A percentile compares a stretch with the other conserved stretches of the same genome.
These are phyloP conservation scores for Aythya baeri DNA, from an alignment of 2,113 vertebrate genomes.

Conservation along the genomic window DNA sequence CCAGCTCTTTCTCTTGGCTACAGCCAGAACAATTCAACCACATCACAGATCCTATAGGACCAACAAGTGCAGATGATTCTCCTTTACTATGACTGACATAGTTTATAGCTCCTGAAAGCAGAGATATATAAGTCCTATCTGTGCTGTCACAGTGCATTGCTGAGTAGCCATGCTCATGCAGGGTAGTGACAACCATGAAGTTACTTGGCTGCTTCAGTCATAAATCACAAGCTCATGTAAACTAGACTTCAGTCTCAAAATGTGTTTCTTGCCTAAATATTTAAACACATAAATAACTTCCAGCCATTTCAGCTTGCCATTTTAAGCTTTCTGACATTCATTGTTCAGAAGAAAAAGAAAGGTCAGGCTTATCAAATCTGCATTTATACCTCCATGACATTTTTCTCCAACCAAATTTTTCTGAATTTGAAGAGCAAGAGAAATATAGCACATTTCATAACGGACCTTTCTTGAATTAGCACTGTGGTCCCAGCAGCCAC, in stretches of 20 bases:
- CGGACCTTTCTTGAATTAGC: constrained; percentile 41
- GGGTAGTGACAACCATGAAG: constrained; percentile 1
- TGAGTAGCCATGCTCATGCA: not conserved
- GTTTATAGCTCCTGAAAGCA: not conserved
- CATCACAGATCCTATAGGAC: not conserved
- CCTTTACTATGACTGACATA: not conserved
- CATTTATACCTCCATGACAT: constrained; percentile 78
- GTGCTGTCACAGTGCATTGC: not conserved
- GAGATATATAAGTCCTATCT: not conserved
- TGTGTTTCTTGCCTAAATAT: constrained; percentile 77
- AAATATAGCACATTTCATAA: constrained; percentile 63
- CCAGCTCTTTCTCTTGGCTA: not conserved
- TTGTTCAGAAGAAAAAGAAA: constrained; percentile 80
- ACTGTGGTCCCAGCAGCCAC: not conserved
- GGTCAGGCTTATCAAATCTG: constrained; percentile 80
- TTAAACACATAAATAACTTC: constrained; percentile 80
- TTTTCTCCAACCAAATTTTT: constrained; percentile 77
- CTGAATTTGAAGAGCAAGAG: constrained; percentile 70
- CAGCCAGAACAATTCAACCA: not conserved
- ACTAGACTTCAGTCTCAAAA: constrained; percentile 68
- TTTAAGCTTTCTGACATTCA: constrained; percentile 81
- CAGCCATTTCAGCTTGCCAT: constrained; percentile 71
- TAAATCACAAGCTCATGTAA: constrained; percentile 64
- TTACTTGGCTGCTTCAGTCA: not conserved
- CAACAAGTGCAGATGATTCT: not conserved